phyloP scores from a whole-genome alignment of 2,888 invertebrate genomes.

The Xestia xanthographa region DNA sequence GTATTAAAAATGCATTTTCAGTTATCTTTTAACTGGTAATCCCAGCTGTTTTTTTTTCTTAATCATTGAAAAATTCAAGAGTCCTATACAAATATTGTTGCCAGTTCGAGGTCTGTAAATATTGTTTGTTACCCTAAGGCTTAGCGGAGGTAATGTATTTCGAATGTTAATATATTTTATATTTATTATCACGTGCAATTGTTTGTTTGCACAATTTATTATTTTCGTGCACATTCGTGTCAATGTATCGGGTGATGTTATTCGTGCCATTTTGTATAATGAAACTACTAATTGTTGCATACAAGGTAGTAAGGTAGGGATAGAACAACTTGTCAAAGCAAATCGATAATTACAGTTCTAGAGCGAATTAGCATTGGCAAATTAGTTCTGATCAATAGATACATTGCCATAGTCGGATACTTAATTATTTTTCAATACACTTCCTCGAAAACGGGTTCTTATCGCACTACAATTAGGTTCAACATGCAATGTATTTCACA shows the following conservation, averaged over 20 bases:
- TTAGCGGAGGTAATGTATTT: constrained; percentile 19
- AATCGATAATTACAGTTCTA: not conserved
- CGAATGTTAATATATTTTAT: constrained; percentile 13
- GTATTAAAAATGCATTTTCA: constrained; percentile 8
- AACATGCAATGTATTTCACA: too few relatives aligned
- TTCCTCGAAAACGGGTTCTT: too few relatives aligned
- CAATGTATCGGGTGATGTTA: constrained; percentile 47
- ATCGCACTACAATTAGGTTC: too few relatives aligned
- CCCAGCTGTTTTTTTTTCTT: not conserved
- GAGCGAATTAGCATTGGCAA: not conserved
- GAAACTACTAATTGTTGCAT: constrained; percentile 17
- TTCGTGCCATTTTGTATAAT: constrained; percentile 54
- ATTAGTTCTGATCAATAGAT: not conserved
- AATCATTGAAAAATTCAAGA: too few relatives aligned
- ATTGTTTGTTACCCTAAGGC: constrained; percentile 23
- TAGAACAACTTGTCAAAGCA: not conserved
- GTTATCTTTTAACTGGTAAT: not conserved
- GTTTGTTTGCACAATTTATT: constrained; percentile 52
- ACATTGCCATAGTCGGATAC: not conserved
- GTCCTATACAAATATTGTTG: not conserved
- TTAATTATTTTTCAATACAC: not conserved
- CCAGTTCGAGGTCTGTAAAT: constrained; percentile 19
- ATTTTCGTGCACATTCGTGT: constrained; percentile 50
- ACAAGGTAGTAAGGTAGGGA: not conserved
- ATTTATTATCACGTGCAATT: constrained; percentile 40